phyloP scores from a whole-genome alignment of 1,140 invertebrate genomes.

The Cryptotermes secundus region DNA sequence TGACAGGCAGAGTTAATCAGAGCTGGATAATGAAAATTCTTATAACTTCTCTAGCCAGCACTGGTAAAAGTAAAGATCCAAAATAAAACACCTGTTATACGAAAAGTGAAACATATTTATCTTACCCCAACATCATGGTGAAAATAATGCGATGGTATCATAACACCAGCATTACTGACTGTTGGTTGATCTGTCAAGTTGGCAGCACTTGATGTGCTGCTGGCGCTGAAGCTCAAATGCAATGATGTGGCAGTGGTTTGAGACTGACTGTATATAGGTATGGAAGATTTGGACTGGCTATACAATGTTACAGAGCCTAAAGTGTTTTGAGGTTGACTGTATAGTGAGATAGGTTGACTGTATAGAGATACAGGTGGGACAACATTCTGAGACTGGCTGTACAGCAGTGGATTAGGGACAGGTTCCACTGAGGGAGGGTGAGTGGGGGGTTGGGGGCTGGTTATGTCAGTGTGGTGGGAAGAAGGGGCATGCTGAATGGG shows the following conservation, averaged over 20 bases:
- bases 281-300: not conserved
- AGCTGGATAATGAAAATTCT: too few relatives aligned
- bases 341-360: not conserved
- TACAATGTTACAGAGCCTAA: not conserved
- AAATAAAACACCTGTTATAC: too few relatives aligned
- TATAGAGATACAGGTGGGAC: not conserved
- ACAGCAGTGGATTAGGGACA: not conserved
- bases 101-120: too few relatives aligned
- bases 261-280: not conserved
- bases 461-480: slow-evolving; percentile 34
- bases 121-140: not conserved
- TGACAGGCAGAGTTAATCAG: too few relatives aligned
- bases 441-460: slow-evolving; percentile 30
- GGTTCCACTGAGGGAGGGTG: not conserved
- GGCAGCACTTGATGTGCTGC: not conserved
- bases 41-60: too few relatives aligned
- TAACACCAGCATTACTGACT: not conserved
- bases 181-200: not conserved
- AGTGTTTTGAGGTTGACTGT: not conserved
- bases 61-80: too few relatives aligned
- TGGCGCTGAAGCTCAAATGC: not conserved
- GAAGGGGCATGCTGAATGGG: slow-evolving; percentile 42
- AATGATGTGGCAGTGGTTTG: not conserved
- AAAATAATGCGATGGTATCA: slow-evolving; percentile 7
- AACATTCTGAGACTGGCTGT: not conserved